Conservation (phyloP, 2,888 invertebrate genomes). For the Ennomos quercinarius region DNA sequence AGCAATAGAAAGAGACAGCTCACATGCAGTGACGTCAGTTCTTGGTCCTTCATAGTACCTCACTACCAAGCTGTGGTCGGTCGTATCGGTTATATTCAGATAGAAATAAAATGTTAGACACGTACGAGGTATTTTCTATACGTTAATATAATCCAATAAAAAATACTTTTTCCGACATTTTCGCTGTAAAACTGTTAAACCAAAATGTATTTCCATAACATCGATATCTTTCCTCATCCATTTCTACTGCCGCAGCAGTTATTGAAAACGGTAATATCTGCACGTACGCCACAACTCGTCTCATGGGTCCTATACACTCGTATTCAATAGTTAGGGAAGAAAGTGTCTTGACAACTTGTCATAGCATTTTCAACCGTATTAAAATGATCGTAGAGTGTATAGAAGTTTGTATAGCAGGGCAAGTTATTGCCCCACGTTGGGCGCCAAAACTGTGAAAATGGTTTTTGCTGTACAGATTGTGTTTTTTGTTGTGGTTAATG, state of each 20-base stretch:
- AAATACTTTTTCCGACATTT: no score
- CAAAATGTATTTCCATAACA: not conserved
- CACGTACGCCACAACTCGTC: constrained; percentile 13
- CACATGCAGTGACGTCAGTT: no score
- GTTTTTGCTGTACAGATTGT: constrained; percentile 2
- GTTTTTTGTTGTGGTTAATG: no score
- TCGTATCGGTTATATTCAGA: no score
- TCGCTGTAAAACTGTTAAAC: not conserved
- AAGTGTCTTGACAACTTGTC: not conserved
- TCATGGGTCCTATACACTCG: constrained; percentile 4
- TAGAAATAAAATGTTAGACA: no score
- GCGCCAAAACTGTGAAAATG: constrained; percentile 6
- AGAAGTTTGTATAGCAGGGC: not conserved
- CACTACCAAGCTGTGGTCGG: no score
- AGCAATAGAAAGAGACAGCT: no score
- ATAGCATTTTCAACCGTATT: constrained; percentile 2
- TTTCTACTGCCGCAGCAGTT: constrained; percentile 4
- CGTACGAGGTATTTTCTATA: no score
- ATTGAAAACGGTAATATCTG: constrained; percentile 14
- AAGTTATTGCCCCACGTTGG: constrained; percentile 3
- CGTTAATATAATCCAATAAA: no score
- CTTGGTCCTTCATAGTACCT: no score
- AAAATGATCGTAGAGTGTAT: not conserved
- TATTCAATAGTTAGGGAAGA: not conserved
- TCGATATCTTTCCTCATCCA: constrained; percentile 2